phyloP scores from a whole-genome alignment of 2,888 invertebrate genomes.

The Marronus borbonicus region DNA sequence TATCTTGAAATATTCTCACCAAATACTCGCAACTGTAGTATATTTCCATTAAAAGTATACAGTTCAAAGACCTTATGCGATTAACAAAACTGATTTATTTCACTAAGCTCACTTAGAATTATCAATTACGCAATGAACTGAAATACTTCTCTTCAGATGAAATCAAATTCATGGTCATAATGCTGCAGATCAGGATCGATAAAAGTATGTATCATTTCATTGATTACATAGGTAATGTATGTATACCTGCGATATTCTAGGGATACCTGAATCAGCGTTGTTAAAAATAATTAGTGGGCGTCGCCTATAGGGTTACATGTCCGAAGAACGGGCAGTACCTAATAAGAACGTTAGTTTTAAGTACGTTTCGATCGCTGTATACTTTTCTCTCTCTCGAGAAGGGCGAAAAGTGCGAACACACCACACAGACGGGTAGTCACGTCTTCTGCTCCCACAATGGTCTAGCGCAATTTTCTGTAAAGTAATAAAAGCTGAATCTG shows the following conservation, averaged over 20 bases:
- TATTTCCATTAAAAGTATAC: no score
- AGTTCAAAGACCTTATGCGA: no score
- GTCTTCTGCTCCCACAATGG: conserved; percentile 4
- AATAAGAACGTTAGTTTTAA: conserved; percentile 39
- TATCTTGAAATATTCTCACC: no score
- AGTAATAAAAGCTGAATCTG: conserved; percentile 36
- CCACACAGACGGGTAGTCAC: neutral
- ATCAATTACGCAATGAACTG: no score
- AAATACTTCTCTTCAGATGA: no score
- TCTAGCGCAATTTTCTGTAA: conserved; percentile 39
- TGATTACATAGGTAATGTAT: no score
- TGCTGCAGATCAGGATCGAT: no score
- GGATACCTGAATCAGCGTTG: neutral
- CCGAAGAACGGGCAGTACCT: conserved; percentile 14
- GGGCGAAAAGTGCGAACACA: neutral
- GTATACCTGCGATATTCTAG: neutral
- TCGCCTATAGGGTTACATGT: conserved; percentile 22
- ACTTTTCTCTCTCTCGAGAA: neutral
- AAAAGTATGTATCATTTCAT: no score
- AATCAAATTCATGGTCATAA: no score
- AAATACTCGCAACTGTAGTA: no score
- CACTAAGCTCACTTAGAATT: no score
- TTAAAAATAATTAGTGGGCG: conserved; percentile 43
- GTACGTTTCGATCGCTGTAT: conserved; percentile 18
- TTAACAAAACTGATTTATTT: no score